These are phyloP conservation scores for Piscicola geometra DNA, from an alignment of 2,888 invertebrate species.

Conservation along the genomic window DNA sequence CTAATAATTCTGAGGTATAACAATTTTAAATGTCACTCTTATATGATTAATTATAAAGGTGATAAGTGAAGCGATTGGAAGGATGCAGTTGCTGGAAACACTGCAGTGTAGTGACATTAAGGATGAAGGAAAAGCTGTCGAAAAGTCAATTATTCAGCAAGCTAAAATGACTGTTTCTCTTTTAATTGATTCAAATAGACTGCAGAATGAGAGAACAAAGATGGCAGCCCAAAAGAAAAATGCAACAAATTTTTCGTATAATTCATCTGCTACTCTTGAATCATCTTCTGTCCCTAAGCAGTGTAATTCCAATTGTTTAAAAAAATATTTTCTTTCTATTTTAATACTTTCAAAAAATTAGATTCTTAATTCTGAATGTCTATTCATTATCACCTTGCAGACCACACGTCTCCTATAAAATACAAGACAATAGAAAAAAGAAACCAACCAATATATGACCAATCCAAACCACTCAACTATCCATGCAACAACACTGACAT, in stretches of 20 bases:
- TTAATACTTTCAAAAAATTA: background rate
- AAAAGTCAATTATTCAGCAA: background rate
- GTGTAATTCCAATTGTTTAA: background rate
- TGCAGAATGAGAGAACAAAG: constrained; percentile 23
- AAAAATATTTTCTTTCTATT: background rate
- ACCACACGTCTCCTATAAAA: constrained; percentile 4
- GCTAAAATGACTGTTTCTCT: constrained; percentile 10
- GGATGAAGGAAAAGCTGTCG: constrained; percentile 8
- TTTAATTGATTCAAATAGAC: constrained; percentile 15
- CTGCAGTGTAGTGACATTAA: constrained; percentile 4
- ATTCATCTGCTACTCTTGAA: background rate
- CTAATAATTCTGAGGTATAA: too few species aligned
- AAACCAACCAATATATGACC: too few species aligned
- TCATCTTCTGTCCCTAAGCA: background rate
- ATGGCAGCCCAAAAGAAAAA: constrained; percentile 13
- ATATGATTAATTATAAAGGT: constrained; percentile 23
- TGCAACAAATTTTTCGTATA: background rate
- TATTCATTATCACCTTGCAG: background rate
- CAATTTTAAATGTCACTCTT: background rate
- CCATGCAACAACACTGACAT: too few species aligned
- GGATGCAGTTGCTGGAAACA: constrained; percentile 2
- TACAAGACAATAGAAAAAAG: constrained; percentile 1
- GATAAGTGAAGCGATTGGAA: background rate
- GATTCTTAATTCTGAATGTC: background rate
- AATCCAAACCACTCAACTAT: too few species aligned